Evolutionary conservation across 2,113 vertebrate genomes (phyloP).

Genomic region (Sapayoa aenigma): DNA sequence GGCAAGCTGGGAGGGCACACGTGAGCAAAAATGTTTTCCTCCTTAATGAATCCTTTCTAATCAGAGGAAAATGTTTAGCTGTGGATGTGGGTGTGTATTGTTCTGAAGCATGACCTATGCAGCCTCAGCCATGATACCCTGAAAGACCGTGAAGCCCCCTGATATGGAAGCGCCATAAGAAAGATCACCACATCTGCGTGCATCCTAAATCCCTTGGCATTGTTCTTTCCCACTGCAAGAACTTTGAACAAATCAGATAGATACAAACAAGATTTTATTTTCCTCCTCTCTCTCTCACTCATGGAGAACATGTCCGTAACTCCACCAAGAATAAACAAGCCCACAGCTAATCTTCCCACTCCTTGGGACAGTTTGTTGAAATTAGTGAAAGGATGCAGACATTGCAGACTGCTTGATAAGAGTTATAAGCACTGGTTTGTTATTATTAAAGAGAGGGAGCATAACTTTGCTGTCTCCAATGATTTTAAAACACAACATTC

Average conservation of each 20-base stretch:
- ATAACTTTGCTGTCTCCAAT: conserved; percentile 60
- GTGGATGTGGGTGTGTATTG: neutral
- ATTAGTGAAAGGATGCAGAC: conserved; percentile 76
- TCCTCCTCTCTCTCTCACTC: conserved; percentile 32
- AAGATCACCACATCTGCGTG: neutral
- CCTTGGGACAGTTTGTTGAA: conserved; percentile 75
- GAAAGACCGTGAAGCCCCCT: neutral
- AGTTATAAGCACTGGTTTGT: conserved; percentile 68
- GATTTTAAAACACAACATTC: conserved; percentile 58
- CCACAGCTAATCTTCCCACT: conserved; percentile 72
- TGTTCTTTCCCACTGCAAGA: neutral
- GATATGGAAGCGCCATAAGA: neutral
- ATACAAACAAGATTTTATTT: conserved; percentile 54
- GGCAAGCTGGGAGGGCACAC: neutral
- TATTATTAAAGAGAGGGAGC: conserved; percentile 69
- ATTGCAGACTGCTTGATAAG: conserved; percentile 71
- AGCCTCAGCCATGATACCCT: neutral
- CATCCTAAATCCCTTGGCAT: neutral
- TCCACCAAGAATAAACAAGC: conserved; percentile 71
- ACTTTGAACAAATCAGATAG: neutral
- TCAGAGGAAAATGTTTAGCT: neutral
- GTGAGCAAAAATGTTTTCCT: neutral
- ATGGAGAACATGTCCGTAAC: conserved; percentile 50
- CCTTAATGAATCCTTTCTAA: neutral
- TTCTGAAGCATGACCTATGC: neutral